These are phyloP conservation scores for Myotis vivesi DNA, from an alignment of 2,797 vertebrate species.

Conservation along the genomic window DNA sequence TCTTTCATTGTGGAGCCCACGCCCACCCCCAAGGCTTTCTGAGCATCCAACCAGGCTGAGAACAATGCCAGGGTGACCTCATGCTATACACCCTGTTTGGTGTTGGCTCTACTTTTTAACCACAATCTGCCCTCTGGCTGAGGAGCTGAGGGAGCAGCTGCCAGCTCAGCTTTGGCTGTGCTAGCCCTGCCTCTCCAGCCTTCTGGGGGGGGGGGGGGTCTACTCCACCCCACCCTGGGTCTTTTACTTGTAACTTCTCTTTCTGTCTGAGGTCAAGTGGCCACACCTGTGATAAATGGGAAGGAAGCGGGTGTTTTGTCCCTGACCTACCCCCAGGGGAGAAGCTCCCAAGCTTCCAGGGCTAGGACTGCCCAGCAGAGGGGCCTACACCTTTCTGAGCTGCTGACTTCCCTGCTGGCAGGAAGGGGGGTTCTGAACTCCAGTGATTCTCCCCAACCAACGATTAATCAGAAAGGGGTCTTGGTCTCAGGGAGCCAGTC, in stretches of 20 bases:
- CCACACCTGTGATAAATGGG: neutral
- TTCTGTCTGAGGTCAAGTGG: neutral
- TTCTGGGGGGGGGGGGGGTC: neutral
- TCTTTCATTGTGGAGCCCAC: neutral
- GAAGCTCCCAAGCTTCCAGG: neutral
- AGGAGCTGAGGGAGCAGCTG: neutral
- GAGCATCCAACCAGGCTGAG: slow-evolving; percentile 2
- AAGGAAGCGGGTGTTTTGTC: neutral
- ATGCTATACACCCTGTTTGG: neutral
- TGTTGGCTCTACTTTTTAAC: slow-evolving; percentile 42
- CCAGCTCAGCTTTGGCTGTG: neutral
- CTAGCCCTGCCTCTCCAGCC: neutral
- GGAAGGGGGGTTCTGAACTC: neutral
- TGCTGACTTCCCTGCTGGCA: neutral
- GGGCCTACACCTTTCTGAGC: neutral
- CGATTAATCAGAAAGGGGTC: slow-evolving; percentile 13
- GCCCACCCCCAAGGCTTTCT: neutral
- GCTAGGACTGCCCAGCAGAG: neutral
- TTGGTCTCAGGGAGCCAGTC: neutral
- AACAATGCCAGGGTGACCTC: slow-evolving; percentile 54
- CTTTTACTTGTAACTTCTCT: neutral
- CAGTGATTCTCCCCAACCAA: neutral
- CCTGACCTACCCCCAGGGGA: neutral
- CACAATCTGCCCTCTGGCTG: neutral
- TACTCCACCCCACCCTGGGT: neutral